Base-by-base conservation (phyloP, 2,113 vertebrate genomes). In the Trematomus loennbergii region DNA sequence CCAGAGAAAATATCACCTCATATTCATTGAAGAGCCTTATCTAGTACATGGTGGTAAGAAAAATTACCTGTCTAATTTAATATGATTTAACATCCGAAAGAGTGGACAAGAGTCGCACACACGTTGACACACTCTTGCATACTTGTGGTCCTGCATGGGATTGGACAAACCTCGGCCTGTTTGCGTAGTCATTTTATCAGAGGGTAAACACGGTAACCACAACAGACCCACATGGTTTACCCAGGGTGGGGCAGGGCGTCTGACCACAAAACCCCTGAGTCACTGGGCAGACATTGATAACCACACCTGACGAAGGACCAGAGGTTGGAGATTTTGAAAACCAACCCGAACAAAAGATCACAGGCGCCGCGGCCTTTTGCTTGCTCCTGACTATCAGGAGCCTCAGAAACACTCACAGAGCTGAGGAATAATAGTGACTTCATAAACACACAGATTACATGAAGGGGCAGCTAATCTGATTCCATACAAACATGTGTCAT, bases 1-100 rank as follows among this genome's bases (percentile, higher is more conserved):
- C 12, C 33, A 84, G 16, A 73, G 75, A 64, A 68, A 87, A 81
- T 77, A 85, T 83, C 73, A 68, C 48, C 73, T 72, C 70, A 70
- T 77, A 79, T 83, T 85, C 73, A 84, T 74, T 84, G 71, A 67
- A 69, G 86, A 81, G 49, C 72, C 88, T 87, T 90, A 90, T 86
- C 83, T 87, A 69, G 52, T 49, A 76, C 72, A 75, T 50, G 46
- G 78, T 71, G 66, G 62, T 20, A 57, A 75, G 79, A 81, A 77
- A 84, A 87, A 89, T 85, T 49, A 81, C 83, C 78, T 80, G 72
- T 83, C 68, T 75, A 64, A 85, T 75, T 85, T 74, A 80, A 82
- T 88, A 69, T 88, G 77, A 89, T 84, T 89, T 88, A 83, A 79
- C 75, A 79, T 67, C 40, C 64, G 55, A 55, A 82, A 82, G 79